Percentiles rank a stretch among this genome's conserved stretches.
phyloP scores from a whole-genome alignment of 2,797 vertebrate genomes.

The Microctenopoma steveboyesi region DNA sequence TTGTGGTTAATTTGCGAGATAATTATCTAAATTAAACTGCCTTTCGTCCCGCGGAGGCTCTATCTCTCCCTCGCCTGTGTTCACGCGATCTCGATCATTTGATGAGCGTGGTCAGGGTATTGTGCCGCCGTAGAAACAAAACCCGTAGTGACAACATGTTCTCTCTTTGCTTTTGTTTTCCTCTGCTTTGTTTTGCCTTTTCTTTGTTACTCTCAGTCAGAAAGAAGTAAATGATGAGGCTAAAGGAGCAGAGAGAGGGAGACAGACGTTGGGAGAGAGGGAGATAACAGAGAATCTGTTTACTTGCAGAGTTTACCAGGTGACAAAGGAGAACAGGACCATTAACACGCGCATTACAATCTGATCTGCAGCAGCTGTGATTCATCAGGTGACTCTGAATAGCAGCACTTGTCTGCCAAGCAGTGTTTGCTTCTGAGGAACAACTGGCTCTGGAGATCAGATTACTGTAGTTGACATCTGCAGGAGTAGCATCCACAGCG shows the following conservation, averaged over 20 bases:
- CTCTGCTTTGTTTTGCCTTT: conserved; percentile 59
- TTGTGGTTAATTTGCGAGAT: conserved; percentile 82
- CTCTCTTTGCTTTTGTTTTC: conserved; percentile 69
- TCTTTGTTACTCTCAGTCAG: conserved; percentile 54
- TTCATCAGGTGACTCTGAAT: conserved; percentile 60
- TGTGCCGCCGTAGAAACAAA: conserved; percentile 66
- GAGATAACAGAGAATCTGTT: conserved; percentile 59
- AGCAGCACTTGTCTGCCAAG: conserved; percentile 15
- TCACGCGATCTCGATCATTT: conserved; percentile 53
- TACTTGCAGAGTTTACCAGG: conserved; percentile 50
- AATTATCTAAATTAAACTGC: conserved; percentile 85
- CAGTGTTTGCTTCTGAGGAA: conserved; percentile 9
- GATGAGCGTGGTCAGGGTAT: conserved; percentile 71
- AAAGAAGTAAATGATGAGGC: conserved; percentile 67
- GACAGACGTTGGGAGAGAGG: conserved; percentile 9
- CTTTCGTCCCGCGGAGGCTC: conserved; percentile 55
- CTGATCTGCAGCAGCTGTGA: conserved; percentile 47
- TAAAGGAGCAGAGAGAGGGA: conserved; percentile 47
- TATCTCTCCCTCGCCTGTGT: conserved; percentile 30
- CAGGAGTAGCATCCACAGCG: not conserved
- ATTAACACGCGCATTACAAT: conserved; percentile 40
- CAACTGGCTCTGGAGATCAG: conserved; percentile 49
- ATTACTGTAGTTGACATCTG: conserved; percentile 36
- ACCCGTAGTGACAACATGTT: conserved; percentile 73
- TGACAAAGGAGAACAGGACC: conserved; percentile 51